Evolutionary conservation across 2,797 vertebrate species (phyloP), one percentile per base, ranked within the genome.

Genomic region (Anabacerthia variegaticeps): DNA sequence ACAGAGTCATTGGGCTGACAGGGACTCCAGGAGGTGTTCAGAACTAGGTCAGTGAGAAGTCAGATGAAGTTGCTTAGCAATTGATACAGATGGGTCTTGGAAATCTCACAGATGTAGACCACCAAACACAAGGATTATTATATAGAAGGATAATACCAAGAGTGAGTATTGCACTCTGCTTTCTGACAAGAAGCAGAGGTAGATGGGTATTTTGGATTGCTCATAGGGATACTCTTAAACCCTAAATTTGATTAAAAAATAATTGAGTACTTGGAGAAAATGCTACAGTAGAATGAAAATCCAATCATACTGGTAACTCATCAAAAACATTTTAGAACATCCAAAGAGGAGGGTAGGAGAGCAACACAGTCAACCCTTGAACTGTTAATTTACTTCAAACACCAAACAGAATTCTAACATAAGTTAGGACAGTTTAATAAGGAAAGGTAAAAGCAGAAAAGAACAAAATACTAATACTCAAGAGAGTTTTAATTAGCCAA

Each of bases 331-430:
- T 76, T 34, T 11, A 56, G n/a, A 80, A 71, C 1, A 24, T 9
- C 2, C 1, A 3, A 12, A 49, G 18, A 56, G 3, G 7, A 51
- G 51, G 32, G 30, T 16, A 66, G 43, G 10, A 72, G 6, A 48
- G 23, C 11, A 73, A 63, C 15, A 63, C 15, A 52, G 27, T 16
- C 23, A 59, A 14, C 22, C 76, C 21, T 39, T 39, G 23, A 80
- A 59, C 4, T 32, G 83, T 68, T 37, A 56, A 62, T 16, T 46
- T 32, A 27, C 5, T 51, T 85, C 17, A 43, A 34, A 72, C 10
- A 19, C 10, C 4, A 63, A 22, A 37, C 63, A 14, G 14, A 76
- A 68, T 6, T 2, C 16, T 41, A 32, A 10, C 0, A 0, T n/a
- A 65, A 73, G 1, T 36, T 6, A 58, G 26, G 12, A 9, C 6